Percentiles rank a stretch among this genome's conserved stretches.
Conservation (phyloP, 2,113 vertebrate genomes). For the Proteles cristata region DNA sequence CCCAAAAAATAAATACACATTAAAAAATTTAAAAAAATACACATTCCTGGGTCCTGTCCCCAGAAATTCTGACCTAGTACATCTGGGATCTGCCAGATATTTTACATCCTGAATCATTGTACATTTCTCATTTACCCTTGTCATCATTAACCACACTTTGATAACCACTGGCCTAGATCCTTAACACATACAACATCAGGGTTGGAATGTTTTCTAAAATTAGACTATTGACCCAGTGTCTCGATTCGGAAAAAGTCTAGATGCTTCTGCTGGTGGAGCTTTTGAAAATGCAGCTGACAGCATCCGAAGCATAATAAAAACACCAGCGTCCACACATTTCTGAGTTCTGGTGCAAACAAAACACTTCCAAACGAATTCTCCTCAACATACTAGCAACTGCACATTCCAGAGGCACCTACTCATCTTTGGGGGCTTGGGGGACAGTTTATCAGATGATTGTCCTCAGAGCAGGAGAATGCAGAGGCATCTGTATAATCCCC, state of each 20-base stretch:
- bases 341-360: constrained; percentile 66
- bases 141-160: neutral
- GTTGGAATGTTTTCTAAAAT: constrained; percentile 72
- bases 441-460: neutral
- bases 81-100: neutral
- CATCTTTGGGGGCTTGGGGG: neutral
- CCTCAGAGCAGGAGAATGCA: constrained; percentile 9
- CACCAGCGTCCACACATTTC: constrained; percentile 81
- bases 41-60: neutral
- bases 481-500: constrained; percentile 25
- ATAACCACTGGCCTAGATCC: neutral
- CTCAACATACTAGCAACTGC: neutral
- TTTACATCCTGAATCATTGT: neutral
- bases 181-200: constrained; percentile 35
- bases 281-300: constrained; percentile 72
- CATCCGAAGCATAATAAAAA: constrained; percentile 81
- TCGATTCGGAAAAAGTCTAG: constrained; percentile 61
- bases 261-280: constrained; percentile 17
- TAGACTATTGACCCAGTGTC: constrained; percentile 21
- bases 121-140: neutral
- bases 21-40: neutral
- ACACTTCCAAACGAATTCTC: constrained; percentile 35
- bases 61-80: neutral
- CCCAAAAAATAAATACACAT: too few species aligned
- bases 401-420: neutral